Base-by-base conservation (phyloP, 2,797 vertebrate genomes). In the Poeciliopsis infans region DNA sequence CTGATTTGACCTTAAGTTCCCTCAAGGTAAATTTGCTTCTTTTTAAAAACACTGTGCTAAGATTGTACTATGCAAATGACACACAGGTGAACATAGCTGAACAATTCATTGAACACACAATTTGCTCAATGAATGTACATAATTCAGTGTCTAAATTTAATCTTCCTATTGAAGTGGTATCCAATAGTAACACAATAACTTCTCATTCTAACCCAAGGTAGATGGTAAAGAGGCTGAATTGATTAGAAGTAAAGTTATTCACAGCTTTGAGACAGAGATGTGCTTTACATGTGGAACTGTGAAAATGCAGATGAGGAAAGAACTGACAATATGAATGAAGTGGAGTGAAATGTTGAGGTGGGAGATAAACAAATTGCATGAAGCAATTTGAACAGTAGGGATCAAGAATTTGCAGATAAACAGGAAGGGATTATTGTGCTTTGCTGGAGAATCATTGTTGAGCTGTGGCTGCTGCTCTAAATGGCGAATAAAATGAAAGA, bases 271-370 rank as follows among this genome's bases (percentile, higher is more conserved):
- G 53, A 76, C 28, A 6, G 43, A 75, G 78, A 73, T 18, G 28
- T 57, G 10, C 77, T 83, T 81, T 51, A 80, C 47, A 59, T 59
- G 18, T 41, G 68, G 70, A 84, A 78, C 72, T 75, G 39, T 55
- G 36, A 45, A 78, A 57, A 64, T 51, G 43, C 49, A 66, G 43
- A 79, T 33, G 49, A 28, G 71, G 51, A 55, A 45, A 36, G 7
- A 78, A 82, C 79, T 81, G 16, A 70, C 72, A 80, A 80, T 82
- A 83, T 89, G 87, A 83, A 57, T 39, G 43, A 57, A 74, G 72
- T 31, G 72, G 61, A 74, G 70, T 69, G 25, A 33, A 70, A 49
- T 70, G 74, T 46, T 45, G 43, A 70, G 78, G 72, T 71, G 76
- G 25, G 45, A 80, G 81, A 66, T 70, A 69, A 86, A 80, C 36